Conservation (phyloP, 2,888 invertebrate species). For the Malachius bipustulatus region DNA sequence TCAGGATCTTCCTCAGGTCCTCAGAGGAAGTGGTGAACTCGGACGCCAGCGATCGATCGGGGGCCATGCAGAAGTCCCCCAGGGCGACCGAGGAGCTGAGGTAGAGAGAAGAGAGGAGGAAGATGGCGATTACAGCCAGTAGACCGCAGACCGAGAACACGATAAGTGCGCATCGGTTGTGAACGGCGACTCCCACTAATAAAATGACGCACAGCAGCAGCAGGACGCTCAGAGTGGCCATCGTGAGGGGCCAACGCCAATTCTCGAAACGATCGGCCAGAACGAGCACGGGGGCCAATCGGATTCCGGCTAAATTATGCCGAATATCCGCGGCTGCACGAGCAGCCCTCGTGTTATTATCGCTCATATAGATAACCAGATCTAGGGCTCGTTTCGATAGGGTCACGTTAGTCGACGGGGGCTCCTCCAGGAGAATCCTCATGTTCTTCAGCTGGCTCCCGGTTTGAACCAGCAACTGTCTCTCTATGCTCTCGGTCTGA, state of each 20-base stretch:
- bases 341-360: slow-evolving; percentile 63
- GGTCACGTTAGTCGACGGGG: slow-evolving; percentile 64
- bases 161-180: slow-evolving; percentile 80
- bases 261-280: slow-evolving; percentile 62
- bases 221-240: slow-evolving; percentile 74
- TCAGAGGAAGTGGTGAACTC: slow-evolving; percentile 33
- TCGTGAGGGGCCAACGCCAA: slow-evolving; percentile 75
- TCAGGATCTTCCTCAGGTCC: slow-evolving; percentile 32
- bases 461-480: slow-evolving; percentile 48
- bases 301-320: slow-evolving; percentile 57
- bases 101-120: slow-evolving; percentile 80
- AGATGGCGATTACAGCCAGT: slow-evolving; percentile 77
- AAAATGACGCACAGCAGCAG: slow-evolving; percentile 80
- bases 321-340: slow-evolving; percentile 67
- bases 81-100: slow-evolving; percentile 74
- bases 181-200: slow-evolving; percentile 77
- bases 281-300: slow-evolving; percentile 48
- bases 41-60: slow-evolving; percentile 38
- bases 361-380: slow-evolving; percentile 55
- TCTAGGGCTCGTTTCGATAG: slow-evolving; percentile 58
- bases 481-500: slow-evolving; percentile 68
- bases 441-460: slow-evolving; percentile 53
- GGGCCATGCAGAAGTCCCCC: slow-evolving; percentile 66
- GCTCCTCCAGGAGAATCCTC: slow-evolving; percentile 65
- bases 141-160: slow-evolving; percentile 79